Evolutionary conservation across 2,113 vertebrate species (phyloP).

Genomic region (Pholis gunnellus): DNA sequence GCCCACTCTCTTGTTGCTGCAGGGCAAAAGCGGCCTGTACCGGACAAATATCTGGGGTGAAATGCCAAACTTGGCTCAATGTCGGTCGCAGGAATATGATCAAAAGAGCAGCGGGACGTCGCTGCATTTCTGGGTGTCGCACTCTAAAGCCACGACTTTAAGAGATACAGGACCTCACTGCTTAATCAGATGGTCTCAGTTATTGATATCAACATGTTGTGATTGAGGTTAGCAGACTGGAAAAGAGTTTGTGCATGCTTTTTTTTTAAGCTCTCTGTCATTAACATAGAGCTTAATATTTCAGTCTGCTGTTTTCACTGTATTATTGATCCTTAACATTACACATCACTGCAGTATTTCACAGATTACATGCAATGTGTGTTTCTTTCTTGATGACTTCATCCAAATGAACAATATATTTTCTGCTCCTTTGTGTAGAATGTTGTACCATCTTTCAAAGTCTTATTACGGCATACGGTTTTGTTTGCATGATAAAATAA

Average conservation of each 20-base stretch:
- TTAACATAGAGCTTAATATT: neutral
- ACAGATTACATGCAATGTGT: neutral
- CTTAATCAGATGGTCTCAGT: neutral
- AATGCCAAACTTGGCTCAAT: constrained; percentile 23
- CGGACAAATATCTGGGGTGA: constrained; percentile 39
- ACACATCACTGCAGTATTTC: neutral
- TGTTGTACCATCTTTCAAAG: neutral
- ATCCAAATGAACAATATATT: neutral
- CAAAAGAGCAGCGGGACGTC: neutral
- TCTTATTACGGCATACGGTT: neutral
- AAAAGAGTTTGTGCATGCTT: neutral
- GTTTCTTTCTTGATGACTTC: neutral
- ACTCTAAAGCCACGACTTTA: neutral
- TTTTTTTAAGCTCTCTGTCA: neutral
- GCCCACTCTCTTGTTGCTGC: constrained; percentile 18
- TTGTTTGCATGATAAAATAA: neutral
- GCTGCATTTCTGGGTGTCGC: neutral
- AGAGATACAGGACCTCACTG: neutral
- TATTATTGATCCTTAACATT: neutral
- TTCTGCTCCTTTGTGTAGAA: neutral
- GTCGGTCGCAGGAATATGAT: constrained; percentile 30
- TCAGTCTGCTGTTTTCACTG: neutral
- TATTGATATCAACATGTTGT: neutral
- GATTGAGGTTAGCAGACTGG: constrained; percentile 9
- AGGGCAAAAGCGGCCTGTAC: constrained; percentile 22